Conservation (phyloP, 2,797 vertebrate species). For the Cyprinodon diabolis region DNA sequence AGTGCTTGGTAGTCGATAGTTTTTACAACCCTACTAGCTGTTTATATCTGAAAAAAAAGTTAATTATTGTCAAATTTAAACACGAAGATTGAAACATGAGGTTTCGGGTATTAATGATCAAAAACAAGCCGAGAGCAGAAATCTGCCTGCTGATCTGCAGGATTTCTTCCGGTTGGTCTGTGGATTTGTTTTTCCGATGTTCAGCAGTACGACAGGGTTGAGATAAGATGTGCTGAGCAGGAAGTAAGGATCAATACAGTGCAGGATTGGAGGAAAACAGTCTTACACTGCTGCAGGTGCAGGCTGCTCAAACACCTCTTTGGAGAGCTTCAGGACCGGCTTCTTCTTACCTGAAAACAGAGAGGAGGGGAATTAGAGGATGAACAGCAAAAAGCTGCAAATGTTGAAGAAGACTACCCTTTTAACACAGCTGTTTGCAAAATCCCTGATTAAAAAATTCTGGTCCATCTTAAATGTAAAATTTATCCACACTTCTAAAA, state of each 20-base stretch:
- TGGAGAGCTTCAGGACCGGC: conserved; percentile 89
- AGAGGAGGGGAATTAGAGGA: conserved; percentile 8
- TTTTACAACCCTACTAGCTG: no score
- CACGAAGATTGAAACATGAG: neutral
- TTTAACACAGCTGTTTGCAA: no score
- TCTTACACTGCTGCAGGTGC: conserved; percentile 88
- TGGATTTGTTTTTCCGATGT: neutral
- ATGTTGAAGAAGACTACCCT: neutral
- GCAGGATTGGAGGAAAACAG: conserved; percentile 6
- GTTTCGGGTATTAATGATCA: neutral
- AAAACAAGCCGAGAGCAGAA: neutral
- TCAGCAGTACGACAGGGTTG: neutral
- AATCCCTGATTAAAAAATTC: no score
- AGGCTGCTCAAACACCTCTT: conserved; percentile 91
- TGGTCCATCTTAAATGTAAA: no score
- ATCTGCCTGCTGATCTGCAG: neutral
- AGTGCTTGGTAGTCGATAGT: no score
- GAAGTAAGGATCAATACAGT: conserved; percentile 4
- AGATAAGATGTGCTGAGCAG: neutral
- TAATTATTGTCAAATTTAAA: neutral
- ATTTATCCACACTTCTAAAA: neutral
- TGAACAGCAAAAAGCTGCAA: neutral
- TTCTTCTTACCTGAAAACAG: conserved; percentile 86
- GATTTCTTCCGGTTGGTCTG: conserved; percentile 11
- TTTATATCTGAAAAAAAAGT: neutral